Base-by-base conservation (phyloP, 1,140 invertebrate genomes). In the Trypoxylus dichotomus region DNA sequence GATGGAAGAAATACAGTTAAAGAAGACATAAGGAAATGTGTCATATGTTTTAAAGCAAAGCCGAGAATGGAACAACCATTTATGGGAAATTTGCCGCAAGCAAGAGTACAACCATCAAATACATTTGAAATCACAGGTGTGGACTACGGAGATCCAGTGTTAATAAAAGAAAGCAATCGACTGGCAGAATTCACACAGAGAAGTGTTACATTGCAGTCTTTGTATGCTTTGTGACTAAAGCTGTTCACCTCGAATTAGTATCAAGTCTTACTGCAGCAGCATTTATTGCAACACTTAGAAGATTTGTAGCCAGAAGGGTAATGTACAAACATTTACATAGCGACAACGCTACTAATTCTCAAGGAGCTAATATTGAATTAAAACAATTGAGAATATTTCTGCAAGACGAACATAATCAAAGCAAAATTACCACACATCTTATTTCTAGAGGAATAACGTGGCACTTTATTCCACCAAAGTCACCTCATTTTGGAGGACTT, bases 141-240 rank as follows among this genome's bases (percentile, higher is more conserved):
- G 32, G 32, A 32, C 7, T 32, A 54, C 71, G 37, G 3, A 6
- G 77, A 54, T 13, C 77, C 77, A 41, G 15, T 58, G 32, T 8
- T 2, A 0, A 37, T 58, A 7, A 58, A 8, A 58, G 3, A 58
- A 7, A 58, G 15, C 15, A 5, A 37, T 37, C 32, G 32, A 37
- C 32, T 1, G 32, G 32, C 32, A 37, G 32, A 5, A 37, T 37
- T 37, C 32, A 37, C 1, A 37, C 5, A 37, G 32, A 37, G 10
- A 37, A 37, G n/a, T 54, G 47, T 13, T 54, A 54, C 47, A 54
- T 54, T n/a, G 47, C 47, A 3, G 47, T 54, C 11, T 71, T 71
- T 13, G 63, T 71, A 24, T 71, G 63, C 13, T 71, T 71, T 71
- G 63, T 71, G 63, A 71, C 63, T 3, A 71, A 71, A 13, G 63